Conservation (phyloP, 2,113 vertebrate genomes). For the Rhinopithecus roxellana region DNA sequence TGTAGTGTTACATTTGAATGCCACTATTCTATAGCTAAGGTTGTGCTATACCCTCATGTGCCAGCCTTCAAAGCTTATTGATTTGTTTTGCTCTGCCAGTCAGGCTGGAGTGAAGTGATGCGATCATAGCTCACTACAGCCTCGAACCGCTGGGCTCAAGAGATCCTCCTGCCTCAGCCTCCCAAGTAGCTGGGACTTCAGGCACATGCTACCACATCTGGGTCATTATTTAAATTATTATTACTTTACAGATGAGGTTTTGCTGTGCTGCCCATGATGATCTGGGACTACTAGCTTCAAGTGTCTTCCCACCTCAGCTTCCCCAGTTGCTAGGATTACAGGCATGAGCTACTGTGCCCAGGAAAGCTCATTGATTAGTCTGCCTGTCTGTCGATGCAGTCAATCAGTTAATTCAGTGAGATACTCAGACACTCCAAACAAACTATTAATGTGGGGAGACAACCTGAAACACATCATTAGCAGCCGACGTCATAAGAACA, state of each 20-base stretch:
- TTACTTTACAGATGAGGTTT: background rate
- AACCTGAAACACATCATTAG: background rate
- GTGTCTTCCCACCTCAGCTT: background rate
- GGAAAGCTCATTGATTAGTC: slow-evolving; percentile 1
- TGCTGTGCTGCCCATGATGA: background rate
- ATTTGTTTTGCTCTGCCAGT: background rate
- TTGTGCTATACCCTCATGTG: background rate
- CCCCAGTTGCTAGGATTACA: background rate
- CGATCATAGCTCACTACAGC: background rate
- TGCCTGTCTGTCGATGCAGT: background rate
- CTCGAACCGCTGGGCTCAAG: background rate
- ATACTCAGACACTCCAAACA: background rate
- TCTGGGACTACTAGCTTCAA: background rate
- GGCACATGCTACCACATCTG: background rate
- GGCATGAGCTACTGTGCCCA: background rate
- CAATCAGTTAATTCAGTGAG: background rate
- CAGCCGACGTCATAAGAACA: background rate
- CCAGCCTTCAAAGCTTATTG: background rate
- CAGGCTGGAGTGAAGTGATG: background rate
- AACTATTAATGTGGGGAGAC: background rate
- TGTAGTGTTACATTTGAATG: background rate
- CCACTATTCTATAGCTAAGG: background rate
- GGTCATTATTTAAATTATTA: background rate
- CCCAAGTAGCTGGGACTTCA: background rate
- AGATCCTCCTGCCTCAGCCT: background rate